These are phyloP conservation scores for Stenchaetothrips biformis DNA, from an alignment of 2,888 invertebrate genomes.

Conservation along the genomic window DNA sequence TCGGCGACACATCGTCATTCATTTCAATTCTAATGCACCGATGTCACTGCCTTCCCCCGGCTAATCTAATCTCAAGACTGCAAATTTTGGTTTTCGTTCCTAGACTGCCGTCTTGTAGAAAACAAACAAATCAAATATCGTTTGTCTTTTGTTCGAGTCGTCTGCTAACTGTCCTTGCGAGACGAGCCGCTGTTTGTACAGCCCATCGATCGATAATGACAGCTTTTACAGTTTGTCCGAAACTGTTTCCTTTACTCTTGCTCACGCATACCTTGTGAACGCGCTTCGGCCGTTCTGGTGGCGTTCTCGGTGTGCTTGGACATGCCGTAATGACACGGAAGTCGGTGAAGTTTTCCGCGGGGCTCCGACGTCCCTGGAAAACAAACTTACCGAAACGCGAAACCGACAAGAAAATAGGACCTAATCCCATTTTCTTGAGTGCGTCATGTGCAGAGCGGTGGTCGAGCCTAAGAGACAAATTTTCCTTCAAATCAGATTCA, in stretches of 20 bases:
- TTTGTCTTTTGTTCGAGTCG: background rate
- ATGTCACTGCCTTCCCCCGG: no score
- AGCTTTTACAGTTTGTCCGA: background rate
- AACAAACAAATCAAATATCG: no score
- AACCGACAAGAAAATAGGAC: background rate
- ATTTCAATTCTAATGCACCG: no score
- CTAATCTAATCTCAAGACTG: no score
- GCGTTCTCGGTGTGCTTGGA: background rate
- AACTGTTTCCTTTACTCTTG: background rate
- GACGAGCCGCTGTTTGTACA: background rate
- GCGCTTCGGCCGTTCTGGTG: background rate
- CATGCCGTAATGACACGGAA: slow-evolving; percentile 14
- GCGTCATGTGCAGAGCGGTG: background rate
- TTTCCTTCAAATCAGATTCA: background rate
- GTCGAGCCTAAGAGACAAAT: background rate
- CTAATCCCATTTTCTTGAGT: background rate
- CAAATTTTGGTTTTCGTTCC: no score
- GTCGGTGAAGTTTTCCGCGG: background rate
- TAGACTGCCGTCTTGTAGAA: no score
- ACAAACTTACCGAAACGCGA: background rate
- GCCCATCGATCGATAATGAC: slow-evolving; percentile 2
- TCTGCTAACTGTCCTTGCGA: background rate
- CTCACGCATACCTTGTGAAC: background rate
- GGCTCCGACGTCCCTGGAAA: background rate
- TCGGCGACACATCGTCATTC: no score